phyloP scores from a whole-genome alignment of 2,888 invertebrate species.

The Zootermopsis nevadensis region DNA sequence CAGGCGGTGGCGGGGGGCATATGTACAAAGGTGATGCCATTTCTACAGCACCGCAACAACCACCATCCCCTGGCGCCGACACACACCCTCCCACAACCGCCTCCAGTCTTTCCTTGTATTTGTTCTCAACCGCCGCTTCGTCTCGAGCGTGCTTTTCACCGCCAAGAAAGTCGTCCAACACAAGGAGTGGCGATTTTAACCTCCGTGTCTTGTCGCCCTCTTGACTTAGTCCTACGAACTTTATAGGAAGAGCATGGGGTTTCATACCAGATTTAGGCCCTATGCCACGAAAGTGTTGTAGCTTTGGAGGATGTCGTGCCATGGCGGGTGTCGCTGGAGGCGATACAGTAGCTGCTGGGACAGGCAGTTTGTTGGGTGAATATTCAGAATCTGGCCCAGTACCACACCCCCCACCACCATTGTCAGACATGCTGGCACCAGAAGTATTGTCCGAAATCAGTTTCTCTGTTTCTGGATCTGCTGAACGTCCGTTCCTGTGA shows the following conservation, averaged over 20 bases:
- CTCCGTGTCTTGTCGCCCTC: slow-evolving; percentile 52
- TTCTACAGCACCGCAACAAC: slow-evolving; percentile 37
- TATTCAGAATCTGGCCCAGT: slow-evolving; percentile 61
- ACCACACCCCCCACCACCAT: slow-evolving; percentile 59
- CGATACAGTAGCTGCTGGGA: slow-evolving; percentile 37
- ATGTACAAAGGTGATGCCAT: slow-evolving; percentile 62
- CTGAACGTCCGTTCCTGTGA: slow-evolving; percentile 61
- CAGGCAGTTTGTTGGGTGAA: slow-evolving; percentile 57
- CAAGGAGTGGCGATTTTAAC: slow-evolving; percentile 61
- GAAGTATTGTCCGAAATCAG: slow-evolving; percentile 72
- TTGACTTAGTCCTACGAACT: slow-evolving; percentile 61
- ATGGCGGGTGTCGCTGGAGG: slow-evolving; percentile 52
- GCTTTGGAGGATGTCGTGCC: not conserved
- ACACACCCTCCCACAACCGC: slow-evolving; percentile 36
- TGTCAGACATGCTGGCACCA: slow-evolving; percentile 66
- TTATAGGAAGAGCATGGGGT: slow-evolving; percentile 59
- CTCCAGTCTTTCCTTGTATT: slow-evolving; percentile 57
- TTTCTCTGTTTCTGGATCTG: slow-evolving; percentile 81
- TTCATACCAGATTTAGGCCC: slow-evolving; percentile 55
- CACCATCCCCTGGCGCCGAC: slow-evolving; percentile 38
- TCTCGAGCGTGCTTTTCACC: slow-evolving; percentile 62
- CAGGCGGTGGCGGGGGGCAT: slow-evolving; percentile 67
- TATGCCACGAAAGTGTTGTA: slow-evolving; percentile 45
- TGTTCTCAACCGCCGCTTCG: slow-evolving; percentile 61
- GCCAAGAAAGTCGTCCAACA: slow-evolving; percentile 63